phyloP scores from a whole-genome alignment of 2,113 vertebrate species.

The Oncorhynchus clarkii region DNA sequence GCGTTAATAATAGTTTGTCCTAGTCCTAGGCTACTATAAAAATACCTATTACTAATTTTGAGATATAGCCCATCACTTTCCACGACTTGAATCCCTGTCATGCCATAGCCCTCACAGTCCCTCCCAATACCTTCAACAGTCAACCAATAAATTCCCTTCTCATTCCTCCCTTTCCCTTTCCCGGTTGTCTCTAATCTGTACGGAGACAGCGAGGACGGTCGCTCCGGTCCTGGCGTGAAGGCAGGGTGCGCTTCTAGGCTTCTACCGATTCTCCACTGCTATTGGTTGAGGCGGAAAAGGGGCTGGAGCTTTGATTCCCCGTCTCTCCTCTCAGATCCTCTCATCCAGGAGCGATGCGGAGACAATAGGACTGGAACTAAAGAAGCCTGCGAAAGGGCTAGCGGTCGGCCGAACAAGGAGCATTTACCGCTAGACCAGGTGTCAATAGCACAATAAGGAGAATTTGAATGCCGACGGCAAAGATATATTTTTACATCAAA shows the following conservation, averaged over 20 bases:
- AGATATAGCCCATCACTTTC: neutral
- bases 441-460: constrained; percentile 18
- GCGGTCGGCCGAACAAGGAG: constrained; percentile 26
- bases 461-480: neutral
- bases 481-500: neutral
- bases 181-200: constrained; percentile 61
- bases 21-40: neutral
- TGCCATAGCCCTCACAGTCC: neutral
- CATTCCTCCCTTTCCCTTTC: neutral
- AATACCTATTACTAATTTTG: neutral
- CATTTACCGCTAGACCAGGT: constrained; percentile 33
- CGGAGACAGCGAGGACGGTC: constrained; percentile 63
- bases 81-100: neutral
- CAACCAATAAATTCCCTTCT: neutral
- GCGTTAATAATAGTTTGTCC: neutral
- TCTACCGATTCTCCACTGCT: constrained; percentile 39
- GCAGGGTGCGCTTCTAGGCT: constrained; percentile 13
- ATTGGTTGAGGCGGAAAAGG: constrained; percentile 56
- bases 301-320: constrained; percentile 17
- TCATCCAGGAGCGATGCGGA: constrained; percentile 58
- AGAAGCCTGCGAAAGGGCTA: constrained; percentile 5
- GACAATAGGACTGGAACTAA: constrained; percentile 63
- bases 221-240: constrained; percentile 9
- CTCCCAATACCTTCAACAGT: neutral
- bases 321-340: constrained; percentile 31